phyloP scores from a whole-genome alignment of 30 jellyfish, hydroid and myxozoan species.

The Aurelia aurita region DNA sequence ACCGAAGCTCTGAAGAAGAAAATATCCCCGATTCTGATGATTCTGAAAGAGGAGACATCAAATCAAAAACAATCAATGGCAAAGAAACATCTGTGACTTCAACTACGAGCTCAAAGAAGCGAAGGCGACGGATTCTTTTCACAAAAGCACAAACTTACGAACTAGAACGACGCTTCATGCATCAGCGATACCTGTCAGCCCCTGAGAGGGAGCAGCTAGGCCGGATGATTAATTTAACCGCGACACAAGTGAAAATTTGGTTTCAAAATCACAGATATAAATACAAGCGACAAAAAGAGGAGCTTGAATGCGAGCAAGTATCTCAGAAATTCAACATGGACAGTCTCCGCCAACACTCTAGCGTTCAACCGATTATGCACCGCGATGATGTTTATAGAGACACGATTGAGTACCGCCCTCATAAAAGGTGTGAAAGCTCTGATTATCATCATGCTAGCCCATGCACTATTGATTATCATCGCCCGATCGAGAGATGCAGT shows the following conservation, averaged over 20 bases:
- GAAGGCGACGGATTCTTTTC: constrained; percentile 81
- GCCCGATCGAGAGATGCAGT: constrained; percentile 24
- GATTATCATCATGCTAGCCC: constrained; percentile 45
- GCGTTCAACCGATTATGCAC: constrained; percentile 21
- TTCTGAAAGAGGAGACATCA: constrained; percentile 27
- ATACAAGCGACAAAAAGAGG: constrained; percentile 84
- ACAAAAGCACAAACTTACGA: constrained; percentile 83
- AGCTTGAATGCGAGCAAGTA: constrained; percentile 62
- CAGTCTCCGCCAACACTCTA: constrained; percentile 43
- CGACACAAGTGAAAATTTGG: constrained; percentile 89
- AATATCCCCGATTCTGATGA: constrained; percentile 41
- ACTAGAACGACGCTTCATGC: constrained; percentile 81
- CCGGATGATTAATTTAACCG: constrained; percentile 76
- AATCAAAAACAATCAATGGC: constrained; percentile 3
- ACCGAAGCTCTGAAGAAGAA: constrained; percentile 32
- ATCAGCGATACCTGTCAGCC: constrained; percentile 85
- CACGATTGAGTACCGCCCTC: constrained; percentile 44
- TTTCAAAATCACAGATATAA: constrained; percentile 86
- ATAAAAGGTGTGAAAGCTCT: constrained; percentile 20
- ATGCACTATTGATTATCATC: constrained; percentile 43
- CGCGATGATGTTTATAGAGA: constrained; percentile 35
- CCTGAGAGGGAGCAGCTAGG: constrained; percentile 91
- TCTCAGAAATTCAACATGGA: constrained; percentile 41
- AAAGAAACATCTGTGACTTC: constrained; percentile 53
- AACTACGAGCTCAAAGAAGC: constrained; percentile 53